Evolutionary conservation across 2,888 invertebrate genomes (phyloP), one percentile per base, ranked within the genome.

Genomic region (Andrena chrysosceles): DNA sequence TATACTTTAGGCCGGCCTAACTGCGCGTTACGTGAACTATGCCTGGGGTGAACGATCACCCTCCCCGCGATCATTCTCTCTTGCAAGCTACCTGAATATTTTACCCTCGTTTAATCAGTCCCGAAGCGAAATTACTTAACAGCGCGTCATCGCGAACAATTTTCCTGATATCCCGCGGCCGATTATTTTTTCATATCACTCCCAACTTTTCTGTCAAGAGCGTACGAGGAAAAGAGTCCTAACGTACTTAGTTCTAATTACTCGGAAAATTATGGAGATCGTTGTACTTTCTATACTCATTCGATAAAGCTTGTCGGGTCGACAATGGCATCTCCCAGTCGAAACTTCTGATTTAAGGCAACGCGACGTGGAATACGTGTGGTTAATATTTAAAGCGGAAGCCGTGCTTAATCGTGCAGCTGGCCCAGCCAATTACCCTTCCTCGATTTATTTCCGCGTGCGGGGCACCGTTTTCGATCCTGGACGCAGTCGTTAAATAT

Each of bases 371-470:
- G 13, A n/a, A 26, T 42, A 16, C 20, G 31, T 10, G 49, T 63
- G 52, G 49, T 82, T 71, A 81, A 81, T 76, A 81, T 76, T 75
- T 68, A 71, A 70, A 70, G n/a, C 33, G 8, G 26, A 2, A 35
- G 33, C 16, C 16, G 20, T 10, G 59, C 64, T 78, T 56, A 66
- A 78, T 8, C 29, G 23, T 1, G 82, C 81, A 82, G 42, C 71
- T 68, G 76, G 68, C 67, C 54, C 31, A 20, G 16, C 52, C 82
- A 82, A 81, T 82, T 75, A 76, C 33, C 71, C 16, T 26, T 7
- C n/a, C 4, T 69, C 83, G 77, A 83, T 82, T 83, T 82, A 83
- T 72, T 54, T 63, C 29, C 62, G 62, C 71, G 4, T 4, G 16
- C 3, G 7, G 49, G n/a, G 23, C 49, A 29, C 48, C 13, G 31